Evolutionary conservation across 1,140 invertebrate species (phyloP), one percentile per base, ranked within the genome.

Genomic region (Papilio machaon): DNA sequence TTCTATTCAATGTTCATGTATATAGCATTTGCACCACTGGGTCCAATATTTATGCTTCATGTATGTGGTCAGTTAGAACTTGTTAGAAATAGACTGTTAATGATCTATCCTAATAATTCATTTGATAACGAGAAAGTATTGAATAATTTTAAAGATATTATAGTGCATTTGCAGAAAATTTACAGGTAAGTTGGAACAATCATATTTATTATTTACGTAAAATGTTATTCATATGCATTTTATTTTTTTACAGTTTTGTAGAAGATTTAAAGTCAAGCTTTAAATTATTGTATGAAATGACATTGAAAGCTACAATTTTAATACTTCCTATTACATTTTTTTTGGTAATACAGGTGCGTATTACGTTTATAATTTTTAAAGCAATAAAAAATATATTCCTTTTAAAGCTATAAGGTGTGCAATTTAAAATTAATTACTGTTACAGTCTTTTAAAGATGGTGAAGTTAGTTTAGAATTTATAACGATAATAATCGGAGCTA

Each of bases 1-100:
- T 6, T 86, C 0, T 89, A 86, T 52, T 54, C 84, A 9, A 19
- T 78, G 30, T 38, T 84, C 2, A 85, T 86, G 67, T 88, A 86
- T 38, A 73, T 85, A 15, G 84, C 82, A 8, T 86, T 88, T 78
- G 77, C 82, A 17, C 88, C 90, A 4, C 17, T 90, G 38, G 85
- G 86, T 4, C 85, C 89, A 7, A 85, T 89, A 73, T 87, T 91
- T 49, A 87, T 89, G 80, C 79, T 91, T 43, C 89, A 91, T 75
- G 84, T 82, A 8, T 90, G 89, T 77, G 90, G 88, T 9, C 87
- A 89, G 60, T 60, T 91, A 35, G 88, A 90, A 74, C 64, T 91
- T 52, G 75, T 84, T 0, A 87, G 47, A 38, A 82, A 58, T 15
- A 82, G 82, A 81, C 64, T 90, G 17, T 64, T 82, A 11, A 80